A percentile compares a stretch with the other conserved stretches of the same genome.
These are phyloP conservation scores for Drosophila orena DNA, from an alignment of 1,140 invertebrate species.

Conservation along the genomic window DNA sequence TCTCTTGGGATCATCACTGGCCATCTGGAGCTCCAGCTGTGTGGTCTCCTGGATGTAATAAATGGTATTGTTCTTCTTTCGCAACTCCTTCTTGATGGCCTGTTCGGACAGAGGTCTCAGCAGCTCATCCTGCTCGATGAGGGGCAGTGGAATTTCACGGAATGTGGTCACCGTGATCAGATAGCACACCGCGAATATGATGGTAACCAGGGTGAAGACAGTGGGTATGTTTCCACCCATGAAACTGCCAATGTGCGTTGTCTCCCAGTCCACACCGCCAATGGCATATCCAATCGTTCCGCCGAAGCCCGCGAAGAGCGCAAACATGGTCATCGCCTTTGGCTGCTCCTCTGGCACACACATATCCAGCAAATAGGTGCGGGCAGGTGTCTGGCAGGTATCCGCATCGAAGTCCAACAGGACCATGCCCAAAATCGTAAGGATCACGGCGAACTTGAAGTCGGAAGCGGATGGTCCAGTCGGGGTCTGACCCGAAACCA, in stretches of 20 bases:
- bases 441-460: constrained; percentile 87
- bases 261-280: constrained; percentile 93
- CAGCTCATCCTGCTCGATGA: constrained; percentile 84
- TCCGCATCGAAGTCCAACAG: constrained; percentile 94
- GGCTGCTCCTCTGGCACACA: constrained; percentile 92
- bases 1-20: constrained; percentile 39
- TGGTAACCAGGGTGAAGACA: constrained; percentile 90
- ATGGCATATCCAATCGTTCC: constrained; percentile 92
- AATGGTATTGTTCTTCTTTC: constrained; percentile 75
- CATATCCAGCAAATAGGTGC: constrained; percentile 93
- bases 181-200: constrained; percentile 90
- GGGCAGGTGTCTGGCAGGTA: constrained; percentile 92
- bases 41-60: constrained; percentile 76
- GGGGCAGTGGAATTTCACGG: constrained; percentile 89
- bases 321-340: constrained; percentile 91
- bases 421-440: constrained; percentile 93
- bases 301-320: constrained; percentile 93
- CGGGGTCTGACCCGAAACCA: constrained; percentile 6
- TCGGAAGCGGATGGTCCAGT: constrained; percentile 37
- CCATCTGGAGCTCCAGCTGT: constrained; percentile 57
- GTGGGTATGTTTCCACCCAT: constrained; percentile 91
- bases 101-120: constrained; percentile 77
- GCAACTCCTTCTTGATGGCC: constrained; percentile 84
- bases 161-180: constrained; percentile 89
- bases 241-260: constrained; percentile 87